A percentile compares a stretch with the other conserved stretches of the same genome.
Conservation (phyloP, 37 sponge, comb jelly and placozoan species). For the Aphrocallistes beatrix region DNA sequence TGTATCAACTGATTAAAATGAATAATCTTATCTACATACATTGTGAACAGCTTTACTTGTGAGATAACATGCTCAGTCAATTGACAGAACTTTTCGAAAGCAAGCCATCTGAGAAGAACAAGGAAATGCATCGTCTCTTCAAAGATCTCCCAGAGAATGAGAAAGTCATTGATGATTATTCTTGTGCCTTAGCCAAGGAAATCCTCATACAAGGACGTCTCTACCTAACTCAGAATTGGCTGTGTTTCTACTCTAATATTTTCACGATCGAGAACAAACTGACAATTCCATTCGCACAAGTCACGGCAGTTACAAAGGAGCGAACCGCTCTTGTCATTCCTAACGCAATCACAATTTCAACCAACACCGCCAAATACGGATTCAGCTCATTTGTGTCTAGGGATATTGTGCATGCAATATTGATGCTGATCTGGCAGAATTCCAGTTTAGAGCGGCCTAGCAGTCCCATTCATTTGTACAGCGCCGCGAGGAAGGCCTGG, state of each 20-base stretch:
- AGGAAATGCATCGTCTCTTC: constrained; percentile 83
- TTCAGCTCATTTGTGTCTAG: constrained; percentile 81
- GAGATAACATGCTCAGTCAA: constrained; percentile 12
- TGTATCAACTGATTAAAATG: no score
- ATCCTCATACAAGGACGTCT: constrained; percentile 83
- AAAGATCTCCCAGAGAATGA: constrained; percentile 60
- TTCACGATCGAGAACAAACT: constrained; percentile 92
- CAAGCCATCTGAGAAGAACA: constrained; percentile 45
- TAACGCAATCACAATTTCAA: constrained; percentile 76
- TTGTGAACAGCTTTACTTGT: no score
- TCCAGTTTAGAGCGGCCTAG: neutral
- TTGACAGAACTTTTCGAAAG: neutral
- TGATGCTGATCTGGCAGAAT: constrained; percentile 87
- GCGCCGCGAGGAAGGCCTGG: neutral
- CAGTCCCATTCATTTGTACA: neutral
- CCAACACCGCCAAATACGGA: constrained; percentile 74
- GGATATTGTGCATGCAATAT: constrained; percentile 59
- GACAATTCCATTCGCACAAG: constrained; percentile 59
- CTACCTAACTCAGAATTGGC: constrained; percentile 83
- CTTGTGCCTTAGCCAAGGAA: constrained; percentile 86
- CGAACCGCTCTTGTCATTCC: constrained; percentile 88
- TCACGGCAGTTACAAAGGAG: constrained; percentile 77
- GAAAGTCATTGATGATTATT: constrained; percentile 84
- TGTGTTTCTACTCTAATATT: constrained; percentile 98
- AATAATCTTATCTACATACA: no score